These are phyloP conservation scores for Agrochola lychnidis DNA, from an alignment of 2,888 invertebrate species.

Conservation along the genomic window DNA sequence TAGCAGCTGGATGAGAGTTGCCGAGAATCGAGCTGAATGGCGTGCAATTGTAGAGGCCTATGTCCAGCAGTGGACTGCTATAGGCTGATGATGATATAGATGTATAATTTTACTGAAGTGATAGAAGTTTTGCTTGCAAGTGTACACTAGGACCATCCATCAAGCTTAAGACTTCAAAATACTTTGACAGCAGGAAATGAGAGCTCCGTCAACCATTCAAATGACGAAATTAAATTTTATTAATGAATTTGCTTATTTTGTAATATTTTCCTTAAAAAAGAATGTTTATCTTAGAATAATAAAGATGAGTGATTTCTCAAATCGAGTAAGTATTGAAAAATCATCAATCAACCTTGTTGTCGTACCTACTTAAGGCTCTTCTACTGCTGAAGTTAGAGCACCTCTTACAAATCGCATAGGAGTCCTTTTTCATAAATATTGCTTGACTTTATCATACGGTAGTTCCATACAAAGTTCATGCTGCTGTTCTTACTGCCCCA, in stretches of 20 bases:
- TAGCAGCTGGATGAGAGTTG: no score
- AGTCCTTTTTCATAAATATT: background rate
- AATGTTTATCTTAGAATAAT: background rate
- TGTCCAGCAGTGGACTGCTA: no score
- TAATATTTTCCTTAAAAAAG: background rate
- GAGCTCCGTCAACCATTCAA: slow-evolving; percentile 21
- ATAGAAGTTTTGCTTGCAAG: slow-evolving; percentile 1
- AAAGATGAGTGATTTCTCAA: background rate
- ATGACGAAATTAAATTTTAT: slow-evolving; percentile 3
- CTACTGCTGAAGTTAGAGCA: background rate
- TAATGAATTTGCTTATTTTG: background rate
- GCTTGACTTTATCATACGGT: background rate
- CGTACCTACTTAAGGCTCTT: background rate
- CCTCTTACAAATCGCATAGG: background rate
- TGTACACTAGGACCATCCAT: slow-evolving; percentile 5
- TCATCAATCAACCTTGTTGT: background rate
- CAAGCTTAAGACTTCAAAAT: slow-evolving; percentile 23
- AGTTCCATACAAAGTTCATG: background rate
- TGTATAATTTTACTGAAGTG: background rate
- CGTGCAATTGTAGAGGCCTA: no score
- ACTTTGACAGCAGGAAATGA: slow-evolving; percentile 38
- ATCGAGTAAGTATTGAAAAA: background rate
- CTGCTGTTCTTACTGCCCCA: no score
- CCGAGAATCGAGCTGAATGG: no score
- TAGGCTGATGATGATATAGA: no score